A percentile compares a stretch with the other conserved stretches of the same genome.
Conservation (phyloP, 2,113 vertebrate species). For the Phasianus colchicus region DNA sequence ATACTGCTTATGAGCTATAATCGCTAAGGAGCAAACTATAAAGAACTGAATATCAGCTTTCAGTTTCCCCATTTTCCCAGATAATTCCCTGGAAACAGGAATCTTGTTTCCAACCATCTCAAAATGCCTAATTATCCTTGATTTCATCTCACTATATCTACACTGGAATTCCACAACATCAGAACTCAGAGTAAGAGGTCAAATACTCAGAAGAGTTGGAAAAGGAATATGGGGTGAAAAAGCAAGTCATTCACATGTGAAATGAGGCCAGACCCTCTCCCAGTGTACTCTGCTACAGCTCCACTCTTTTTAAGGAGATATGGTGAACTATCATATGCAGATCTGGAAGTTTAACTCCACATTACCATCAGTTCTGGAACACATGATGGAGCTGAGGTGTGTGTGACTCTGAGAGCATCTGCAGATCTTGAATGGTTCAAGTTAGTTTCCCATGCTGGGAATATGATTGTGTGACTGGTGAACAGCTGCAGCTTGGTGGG, state of each 20-base stretch:
- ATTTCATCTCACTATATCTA: neutral
- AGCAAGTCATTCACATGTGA: neutral
- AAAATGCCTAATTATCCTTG: neutral
- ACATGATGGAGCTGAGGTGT: neutral
- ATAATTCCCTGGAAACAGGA: neutral
- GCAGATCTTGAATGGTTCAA: neutral
- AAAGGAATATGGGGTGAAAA: neutral
- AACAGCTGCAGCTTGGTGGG: neutral
- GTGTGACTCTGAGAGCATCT: neutral
- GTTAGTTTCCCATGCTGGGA: neutral
- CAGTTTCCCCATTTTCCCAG: neutral
- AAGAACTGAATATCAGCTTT: constrained; percentile 35
- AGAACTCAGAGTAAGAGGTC: neutral
- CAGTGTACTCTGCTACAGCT: neutral
- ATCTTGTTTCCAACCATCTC: neutral
- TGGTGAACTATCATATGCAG: neutral
- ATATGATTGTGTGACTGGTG: neutral
- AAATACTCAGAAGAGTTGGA: neutral
- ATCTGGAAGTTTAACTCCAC: neutral
- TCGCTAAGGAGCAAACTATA: neutral
- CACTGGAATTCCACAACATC: neutral
- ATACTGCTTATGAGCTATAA: neutral
- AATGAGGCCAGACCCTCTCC: neutral
- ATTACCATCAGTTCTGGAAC: neutral
- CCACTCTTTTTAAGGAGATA: neutral